Conservation (phyloP, 2,113 vertebrate species). For the Cervus canadensis region DNA sequence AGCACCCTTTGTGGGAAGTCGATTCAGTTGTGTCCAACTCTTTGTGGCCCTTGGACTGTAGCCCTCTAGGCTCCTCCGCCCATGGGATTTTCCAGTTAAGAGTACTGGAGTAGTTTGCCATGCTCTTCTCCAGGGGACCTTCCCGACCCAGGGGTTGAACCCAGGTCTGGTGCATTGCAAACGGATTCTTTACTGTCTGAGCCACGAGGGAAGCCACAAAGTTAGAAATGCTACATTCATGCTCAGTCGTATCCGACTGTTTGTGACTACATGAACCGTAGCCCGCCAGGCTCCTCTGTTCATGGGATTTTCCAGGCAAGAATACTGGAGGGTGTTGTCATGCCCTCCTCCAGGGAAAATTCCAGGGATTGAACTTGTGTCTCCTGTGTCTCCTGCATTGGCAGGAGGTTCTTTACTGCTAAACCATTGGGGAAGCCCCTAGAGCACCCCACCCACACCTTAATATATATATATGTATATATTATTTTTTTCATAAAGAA, state of each 20-base stretch:
- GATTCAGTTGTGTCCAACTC: neutral
- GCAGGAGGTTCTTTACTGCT: neutral
- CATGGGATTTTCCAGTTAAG: neutral
- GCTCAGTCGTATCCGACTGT: rapidly evolving
- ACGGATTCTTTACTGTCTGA: neutral
- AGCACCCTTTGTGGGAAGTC: neutral
- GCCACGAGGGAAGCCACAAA: neutral
- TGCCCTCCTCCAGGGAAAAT: neutral
- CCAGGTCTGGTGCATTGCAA: neutral
- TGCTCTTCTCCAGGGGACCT: neutral
- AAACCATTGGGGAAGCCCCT: neutral
- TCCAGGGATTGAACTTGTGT: neutral
- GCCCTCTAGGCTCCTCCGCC: neutral
- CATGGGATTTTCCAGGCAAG: neutral
- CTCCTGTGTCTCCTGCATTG: neutral
- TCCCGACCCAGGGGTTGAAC: neutral
- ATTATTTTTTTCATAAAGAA: neutral
- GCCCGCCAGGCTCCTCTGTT: neutral
- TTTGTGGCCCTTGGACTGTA: neutral
- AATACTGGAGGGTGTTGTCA: neutral
- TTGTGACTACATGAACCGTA: neutral
- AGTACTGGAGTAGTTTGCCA: neutral
- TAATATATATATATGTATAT: too few relatives aligned
- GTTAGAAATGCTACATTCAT: neutral
- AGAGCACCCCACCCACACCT: neutral